A percentile compares a stretch with the other conserved stretches of the same genome.
These are phyloP conservation scores for Lipophrys pholis DNA, from an alignment of 2,113 vertebrate genomes.

Conservation along the genomic window DNA sequence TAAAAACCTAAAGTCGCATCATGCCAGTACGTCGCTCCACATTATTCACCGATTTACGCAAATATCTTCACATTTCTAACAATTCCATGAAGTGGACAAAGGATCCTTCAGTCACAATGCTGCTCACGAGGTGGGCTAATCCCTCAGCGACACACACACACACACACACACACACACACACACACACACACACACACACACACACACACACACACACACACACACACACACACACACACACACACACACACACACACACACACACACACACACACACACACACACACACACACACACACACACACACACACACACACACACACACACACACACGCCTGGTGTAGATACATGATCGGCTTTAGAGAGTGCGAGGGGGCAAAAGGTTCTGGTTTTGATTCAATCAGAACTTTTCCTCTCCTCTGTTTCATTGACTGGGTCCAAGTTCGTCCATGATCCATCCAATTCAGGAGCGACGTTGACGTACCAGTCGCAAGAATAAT, in stretches of 20 bases:
- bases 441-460: too few species aligned
- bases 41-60: neutral
- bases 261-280: too few species aligned
- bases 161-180: too few species aligned
- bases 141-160: constrained; percentile 26
- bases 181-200: too few species aligned
- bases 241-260: too few species aligned
- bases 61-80: constrained; percentile 4
- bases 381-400: too few species aligned
- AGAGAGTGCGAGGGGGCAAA: constrained; percentile 24
- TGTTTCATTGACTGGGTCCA: too few species aligned
- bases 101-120: constrained; percentile 34
- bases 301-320: too few species aligned
- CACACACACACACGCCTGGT: constrained; percentile 17
- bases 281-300: too few species aligned
- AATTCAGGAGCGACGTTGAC: constrained; percentile 26
- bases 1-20: neutral
- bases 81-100: constrained; percentile 37
- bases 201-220: neutral
- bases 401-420: too few species aligned
- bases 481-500: constrained; percentile 19
- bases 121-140: constrained; percentile 56
- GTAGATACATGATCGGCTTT: too few species aligned
- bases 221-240: constrained; percentile 20
- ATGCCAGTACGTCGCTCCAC: neutral